Base-by-base conservation (phyloP, 2,888 invertebrate genomes). In the Cephalotes varians region DNA sequence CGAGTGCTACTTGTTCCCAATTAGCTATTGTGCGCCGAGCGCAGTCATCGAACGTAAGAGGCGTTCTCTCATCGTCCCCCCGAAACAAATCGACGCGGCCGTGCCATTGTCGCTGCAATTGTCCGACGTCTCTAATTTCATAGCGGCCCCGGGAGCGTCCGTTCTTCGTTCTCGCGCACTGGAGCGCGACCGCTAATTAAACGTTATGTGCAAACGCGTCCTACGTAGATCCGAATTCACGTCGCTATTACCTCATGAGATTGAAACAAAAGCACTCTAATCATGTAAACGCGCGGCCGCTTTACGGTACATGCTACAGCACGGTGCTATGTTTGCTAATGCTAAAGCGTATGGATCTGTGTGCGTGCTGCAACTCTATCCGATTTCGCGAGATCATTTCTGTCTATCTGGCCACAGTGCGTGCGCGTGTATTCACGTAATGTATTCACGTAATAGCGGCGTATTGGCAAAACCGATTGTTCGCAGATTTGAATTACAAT, bases 201-300 rank as follows among this genome's bases (percentile, higher is more conserved):
- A 77, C 28, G 47, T 58, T 56, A 44, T 37, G 31, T 15, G 25
- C 64, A 34, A 60, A 47, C 60, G 44, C 31, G 67, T 15, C 18
- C 60, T 74, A 25, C 18, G 18, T 34, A 12, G 37, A 76, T 64
- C 15, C 37, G 37, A 64, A 37, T 31, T 31, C 47, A 31, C 31
- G 21, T 28, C 31, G 44, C 69, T 67, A 64, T 64, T 76, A 40
- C 5, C 51, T 15, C n/a, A 40, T 25, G 56, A 31, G 44, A 67
- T 67, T 67, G 77, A 56, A 69, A 79, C 77, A 56, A 79, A 69
- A 67, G 77, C 62, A 37, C 37, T 25, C 44, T 69, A 79, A 69
- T 79, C 69, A 34, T 44, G 44, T 34, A 44, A 79, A 67, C 31
- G 76, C 76, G 65, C 54, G 40, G 31, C 10, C 56, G 77, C 77